phyloP scores from a whole-genome alignment of 2,888 invertebrate species.

The Oscheius myriophilus region DNA sequence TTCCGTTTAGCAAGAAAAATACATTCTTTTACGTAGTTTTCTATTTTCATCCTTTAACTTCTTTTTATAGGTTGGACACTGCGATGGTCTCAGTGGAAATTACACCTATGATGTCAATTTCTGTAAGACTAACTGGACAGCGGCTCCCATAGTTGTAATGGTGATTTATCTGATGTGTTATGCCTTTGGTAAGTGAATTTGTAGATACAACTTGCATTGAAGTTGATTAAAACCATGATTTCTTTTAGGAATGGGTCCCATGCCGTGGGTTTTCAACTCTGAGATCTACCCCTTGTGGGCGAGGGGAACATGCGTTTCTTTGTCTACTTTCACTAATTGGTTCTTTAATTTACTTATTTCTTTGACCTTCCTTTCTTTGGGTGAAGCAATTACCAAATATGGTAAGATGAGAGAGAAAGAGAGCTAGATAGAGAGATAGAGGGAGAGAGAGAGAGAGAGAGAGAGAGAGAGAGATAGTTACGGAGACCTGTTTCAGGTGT shows the following conservation, averaged over 20 bases:
- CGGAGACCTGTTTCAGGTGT: conserved; percentile 70
- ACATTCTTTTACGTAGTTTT: neutral
- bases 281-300: conserved; percentile 76
- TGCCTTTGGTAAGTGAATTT: conserved; percentile 33
- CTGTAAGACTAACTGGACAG: conserved; percentile 69
- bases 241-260: conserved; percentile 75
- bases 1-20: neutral
- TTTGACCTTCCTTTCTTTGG: conserved; percentile 73
- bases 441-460: neutral
- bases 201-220: conserved; percentile 1
- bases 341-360: conserved; percentile 75
- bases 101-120: conserved; percentile 29
- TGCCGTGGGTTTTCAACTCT: conserved; percentile 76
- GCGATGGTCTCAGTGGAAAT: conserved; percentile 9
- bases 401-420: conserved; percentile 32
- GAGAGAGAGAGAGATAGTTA: neutral
- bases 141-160: conserved; percentile 68
- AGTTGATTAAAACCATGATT: neutral
- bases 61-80: conserved; percentile 16
- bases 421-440: no score
- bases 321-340: conserved; percentile 73
- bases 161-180: conserved; percentile 61
- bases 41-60: no score
- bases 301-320: conserved; percentile 72
- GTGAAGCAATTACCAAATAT: conserved; percentile 62